phyloP scores from a whole-genome alignment of 2,113 vertebrate genomes.

The Asarcornis scutulata region DNA sequence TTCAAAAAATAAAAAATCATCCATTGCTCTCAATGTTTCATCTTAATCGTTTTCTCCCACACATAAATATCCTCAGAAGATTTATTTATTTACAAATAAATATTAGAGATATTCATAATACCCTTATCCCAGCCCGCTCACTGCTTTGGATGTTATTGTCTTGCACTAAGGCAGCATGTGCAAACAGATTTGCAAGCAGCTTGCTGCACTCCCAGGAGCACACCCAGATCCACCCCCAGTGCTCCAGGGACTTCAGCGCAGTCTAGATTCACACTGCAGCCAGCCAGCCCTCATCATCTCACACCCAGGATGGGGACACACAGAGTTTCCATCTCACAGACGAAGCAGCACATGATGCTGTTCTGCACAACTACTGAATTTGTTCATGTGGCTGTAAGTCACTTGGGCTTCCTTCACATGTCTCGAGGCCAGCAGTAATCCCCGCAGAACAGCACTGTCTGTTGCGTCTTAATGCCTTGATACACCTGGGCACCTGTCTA shows the following conservation, averaged over 20 bases:
- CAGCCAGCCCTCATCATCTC: neutral
- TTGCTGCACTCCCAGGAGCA: neutral
- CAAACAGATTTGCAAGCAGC: neutral
- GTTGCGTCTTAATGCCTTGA: neutral
- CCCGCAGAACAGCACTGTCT: neutral
- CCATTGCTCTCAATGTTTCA: neutral
- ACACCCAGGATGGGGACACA: rapidly evolving
- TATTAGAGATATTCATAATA: neutral
- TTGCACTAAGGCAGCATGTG: neutral
- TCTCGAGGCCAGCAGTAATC: neutral
- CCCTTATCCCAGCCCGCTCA: neutral
- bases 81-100: neutral
- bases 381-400: neutral
- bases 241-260: neutral
- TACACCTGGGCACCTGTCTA: neutral
- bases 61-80: rapidly evolving
- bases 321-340: rapidly evolving
- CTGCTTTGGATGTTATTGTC: rapidly evolving
- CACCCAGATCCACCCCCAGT: rapidly evolving
- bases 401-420: rapidly evolving
- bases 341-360: rapidly evolving
- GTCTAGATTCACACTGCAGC: too few species aligned
- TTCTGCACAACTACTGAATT: neutral
- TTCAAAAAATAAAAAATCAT: neutral
- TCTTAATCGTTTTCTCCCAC: neutral